Evolutionary conservation across 37 sponge, comb jelly and placozoan genomes (phyloP), one percentile per base, ranked within the genome.

Genomic region (Oscarella lobularis): DNA sequence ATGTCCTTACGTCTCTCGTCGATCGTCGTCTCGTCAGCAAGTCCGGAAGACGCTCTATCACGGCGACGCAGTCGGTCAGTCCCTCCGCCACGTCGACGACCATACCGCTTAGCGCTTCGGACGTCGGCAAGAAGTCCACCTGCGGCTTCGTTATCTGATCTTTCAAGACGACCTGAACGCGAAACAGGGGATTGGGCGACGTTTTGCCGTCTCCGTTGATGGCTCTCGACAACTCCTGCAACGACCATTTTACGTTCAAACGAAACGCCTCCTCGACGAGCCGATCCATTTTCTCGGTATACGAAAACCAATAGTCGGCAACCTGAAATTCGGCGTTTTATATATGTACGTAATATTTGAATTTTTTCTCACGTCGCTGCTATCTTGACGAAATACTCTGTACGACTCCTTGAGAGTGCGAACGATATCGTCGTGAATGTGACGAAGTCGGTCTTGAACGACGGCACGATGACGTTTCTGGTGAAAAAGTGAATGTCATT

Each of bases 211-310:
- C 99, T 20, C 99, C 94, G 40, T 88, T 85, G 33, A 98, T 86
- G 72, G 89, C 92, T 3, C 81, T 67, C 36, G 87, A 80, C 37
- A 98, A 79, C 74, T 90, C 94, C 74, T 93, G 94, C 3, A 98
- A 85, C 0, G 99, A 98, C 87, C 92, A 85, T 82, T 93, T 98
- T 73, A 98, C 87, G 73, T 98, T 98, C 72, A 98, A 84, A 34
- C 94, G 66, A 65, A 90, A 78, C 4, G 94, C 94, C 84, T 98
- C 99, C 77, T 98, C 94, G 40, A 93, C 89, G 90, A 98, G 85
- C 55, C 70, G 77, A 75, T 98, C 99, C 81, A 93, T 93, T 39
- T 70, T 68, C 74, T 84, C 92, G 27, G 92, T 90, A 83, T 98
- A 98, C 36, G 78, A 39, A 35, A 80, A n/a, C 93, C 91, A 90